Evolutionary conservation across 1,140 invertebrate genomes (phyloP).

Genomic region (Matsumurasca onukii): DNA sequence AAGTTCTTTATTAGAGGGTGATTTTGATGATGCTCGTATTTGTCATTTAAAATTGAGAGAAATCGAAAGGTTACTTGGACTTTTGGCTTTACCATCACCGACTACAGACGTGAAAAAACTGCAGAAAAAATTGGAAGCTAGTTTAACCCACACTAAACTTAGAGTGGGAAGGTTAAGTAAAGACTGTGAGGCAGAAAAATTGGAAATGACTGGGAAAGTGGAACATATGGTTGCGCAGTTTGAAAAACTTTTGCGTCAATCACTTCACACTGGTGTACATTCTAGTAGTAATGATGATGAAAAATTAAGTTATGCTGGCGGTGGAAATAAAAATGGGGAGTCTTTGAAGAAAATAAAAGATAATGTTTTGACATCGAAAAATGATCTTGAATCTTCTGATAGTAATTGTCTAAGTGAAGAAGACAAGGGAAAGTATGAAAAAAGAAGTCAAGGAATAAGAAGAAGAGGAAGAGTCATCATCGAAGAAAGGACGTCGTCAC

Average conservation of each 20-base stretch:
- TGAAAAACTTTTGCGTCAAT: background rate
- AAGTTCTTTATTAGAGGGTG: background rate
- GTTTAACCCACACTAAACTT: background rate
- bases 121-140: background rate
- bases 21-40: background rate
- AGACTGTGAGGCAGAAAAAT: background rate
- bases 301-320: background rate
- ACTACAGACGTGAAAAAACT: background rate
- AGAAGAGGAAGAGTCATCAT: background rate
- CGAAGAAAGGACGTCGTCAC: background rate
- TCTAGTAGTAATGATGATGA: background rate
- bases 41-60: background rate
- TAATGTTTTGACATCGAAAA: background rate
- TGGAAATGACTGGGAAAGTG: background rate
- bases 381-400: background rate
- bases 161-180: background rate
- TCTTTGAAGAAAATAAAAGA: background rate
- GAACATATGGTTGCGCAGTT: background rate
- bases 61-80: background rate
- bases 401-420: background rate
- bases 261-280: background rate
- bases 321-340: too few species aligned
- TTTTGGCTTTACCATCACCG: background rate
- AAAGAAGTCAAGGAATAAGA: background rate
- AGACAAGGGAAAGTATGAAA: background rate